Base-by-base conservation (phyloP, 2,113 vertebrate genomes). In the Ornithorhynchus anatinus region DNA sequence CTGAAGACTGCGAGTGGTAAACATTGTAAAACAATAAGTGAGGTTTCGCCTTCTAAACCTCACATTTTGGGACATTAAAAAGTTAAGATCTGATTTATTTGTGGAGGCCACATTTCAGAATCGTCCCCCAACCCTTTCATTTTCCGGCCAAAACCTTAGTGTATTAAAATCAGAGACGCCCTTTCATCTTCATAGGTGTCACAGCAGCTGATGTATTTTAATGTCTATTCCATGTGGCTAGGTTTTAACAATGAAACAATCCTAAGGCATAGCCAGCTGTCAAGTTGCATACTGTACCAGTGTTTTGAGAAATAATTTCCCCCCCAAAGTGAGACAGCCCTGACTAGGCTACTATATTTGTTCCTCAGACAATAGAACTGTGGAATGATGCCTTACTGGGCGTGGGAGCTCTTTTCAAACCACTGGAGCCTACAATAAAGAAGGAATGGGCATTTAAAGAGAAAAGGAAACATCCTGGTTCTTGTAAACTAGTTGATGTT, bases 181-280 rank as follows among this genome's bases (percentile, higher is more conserved):
- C 84, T 71, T 91, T 91, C 79, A 70, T 84, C 81, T 88, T 84
- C 36, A 5, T 82, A 80, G 77, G 69, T 84, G 86, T 86, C 72
- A 62, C 19, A 33, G 86, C 86, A 80, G 40, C 73, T 73, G 72
- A 77, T 64, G 25, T 38, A 4, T 78, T 81, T 86, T 81, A 72
- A 84, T 81, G 50, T 69, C 73, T 88, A 90, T 90, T 81, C 90
- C 91, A 89, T 87, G 80, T 85, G 87, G 69, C 77, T 75, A 1
- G 36, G 79, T 84, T 89, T 89, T 77, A 88, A 72, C 87, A 82
- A 53, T 84, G 74, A 85, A 86, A 77, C 77, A 75, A 78, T 86
- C 84, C 23, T 62, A 65, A 60, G 77, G 79, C 77, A 65, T 51
- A 48, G 59, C 47, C 87, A 84, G 75, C 78, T 80, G 81, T 69